Base-by-base conservation (phyloP, 2,797 vertebrate species). In the Cyclura pinguis region DNA sequence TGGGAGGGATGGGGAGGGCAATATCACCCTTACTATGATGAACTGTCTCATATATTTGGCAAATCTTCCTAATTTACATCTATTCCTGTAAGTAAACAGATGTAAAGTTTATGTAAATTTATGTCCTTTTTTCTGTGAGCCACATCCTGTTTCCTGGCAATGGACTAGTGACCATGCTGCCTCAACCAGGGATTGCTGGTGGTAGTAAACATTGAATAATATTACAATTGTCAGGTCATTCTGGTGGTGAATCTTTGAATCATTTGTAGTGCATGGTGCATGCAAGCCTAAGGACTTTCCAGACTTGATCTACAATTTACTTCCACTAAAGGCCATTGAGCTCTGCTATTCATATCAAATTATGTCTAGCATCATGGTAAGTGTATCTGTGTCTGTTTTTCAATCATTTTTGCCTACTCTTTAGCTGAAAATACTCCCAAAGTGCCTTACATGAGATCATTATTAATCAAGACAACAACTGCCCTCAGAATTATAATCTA, bases 281-380 rank as follows among this genome's bases (percentile, higher is more conserved):
- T n/a, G 29, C 29, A 29, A 55, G 14, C 29, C 29, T 52, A 52
- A 7, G 29, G 10, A 27, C 47, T 85, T 50, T 85, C 42, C 32
- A 29, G 42, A 77, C 20, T 18, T 47, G 38, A 77, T 24, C 76
- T 77, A 4, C 8, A 77, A 24, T 22, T 9, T 12, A 72, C 35
- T 64, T 20, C 38, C 7, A 59, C 7, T 59, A 14, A 16, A 74
- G 20, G 9, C 13, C 5, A 1, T 9, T 38, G 13, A 42, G 35
- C 13, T 62, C 24, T 77, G 8, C 35, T 93, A 89, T 92, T 90
- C 94, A 94, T 95, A 93, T 89, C 80, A 93, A 95, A 94, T 93
- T 91, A 94, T 87, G 87, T 2, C 47, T 80, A 12, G 12, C 14
- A 38, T 76, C 1, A 20, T 38, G 35, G 16, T 35, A 7, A 3